Evolutionary conservation across 2,113 vertebrate genomes (phyloP), one percentile per base, ranked within the genome.

Genomic region (Mesocricetus auratus): DNA sequence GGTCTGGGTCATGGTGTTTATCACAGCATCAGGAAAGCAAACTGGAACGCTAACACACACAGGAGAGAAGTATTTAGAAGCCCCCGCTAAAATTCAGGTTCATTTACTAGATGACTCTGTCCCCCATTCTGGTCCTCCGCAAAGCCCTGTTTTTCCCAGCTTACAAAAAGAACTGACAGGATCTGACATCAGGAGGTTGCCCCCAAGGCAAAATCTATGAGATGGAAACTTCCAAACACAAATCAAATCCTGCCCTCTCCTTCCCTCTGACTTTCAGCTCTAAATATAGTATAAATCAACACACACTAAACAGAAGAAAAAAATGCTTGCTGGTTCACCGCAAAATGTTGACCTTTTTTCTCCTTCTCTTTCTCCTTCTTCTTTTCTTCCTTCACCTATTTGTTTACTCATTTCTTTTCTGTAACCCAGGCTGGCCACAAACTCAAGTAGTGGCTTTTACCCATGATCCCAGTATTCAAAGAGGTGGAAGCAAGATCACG

Each of bases 141-240:
- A 75, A 96, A 96, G 73, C 16, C 16, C 47, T 39, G 79, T n/a
- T n/a, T 86, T 94, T 66, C 39, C 3, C 60, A 66, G 85, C 90
- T 91, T 68, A 91, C 22, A 47, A 90, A 91, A 91, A 21, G 10
- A 10, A 45, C 33, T 19, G 3, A 91, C 17, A 71, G 24, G 33
- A 74, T 11, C 10, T 50, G 77, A 79, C 22, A 24, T 2, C 47
- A 64, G 24, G n/a, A 53, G 36, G n/a, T 39, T 58, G 39, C 5
- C 68, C 26, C 77, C 45, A 31, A 47, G 66, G 56, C 78, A 17
- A 89, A 93, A 86, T 66, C 73, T 33, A 78, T 50, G 10, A 50
- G 56, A 90, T 89, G 42, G 22, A 86, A 96, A 62, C 62, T 82
- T 85, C 36, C 62, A 81, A 81, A 81, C 83, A 89, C 77, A 62